Evolutionary conservation across 2,113 vertebrate genomes (phyloP), one percentile per base, ranked within the genome.

Genomic region (Podocnemis expansa): DNA sequence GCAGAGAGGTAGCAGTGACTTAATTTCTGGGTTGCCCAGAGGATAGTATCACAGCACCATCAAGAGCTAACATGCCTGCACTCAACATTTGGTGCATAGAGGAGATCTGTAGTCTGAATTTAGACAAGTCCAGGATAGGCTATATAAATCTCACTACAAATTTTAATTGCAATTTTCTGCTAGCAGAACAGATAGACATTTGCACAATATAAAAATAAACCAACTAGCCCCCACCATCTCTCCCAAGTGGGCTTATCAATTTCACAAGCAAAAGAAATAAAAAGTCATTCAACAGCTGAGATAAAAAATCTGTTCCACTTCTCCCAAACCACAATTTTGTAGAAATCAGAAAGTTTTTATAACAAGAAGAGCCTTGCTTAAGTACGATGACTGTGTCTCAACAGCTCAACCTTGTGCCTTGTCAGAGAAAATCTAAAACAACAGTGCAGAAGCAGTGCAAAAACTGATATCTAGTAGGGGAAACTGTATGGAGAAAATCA

Each of bases 401-500:
- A 80, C 83, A 55, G 6, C 78, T 49, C 31, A 49, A 7, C 47
- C 19, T 55, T 73, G 80, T 60, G 67, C 67, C 16, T 34, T 10
- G 73, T 76, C 75, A 60, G 60, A 55, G 85, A 94, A 89, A 95
- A 95, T 41, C 49, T 2, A 82, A 96, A 81, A 52, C 27, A 78
- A 1, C 58, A 88, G 75, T 25, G n/a, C 52, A 56, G 88, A 78
- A 95, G 55, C 0, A 51, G 54, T 3, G 7, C 54, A 60, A 91
- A 91, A 86, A 24, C 80, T 87, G 80, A 45, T 84, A 89, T 34
- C 38, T 4, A 78, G 22, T 94, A 88, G 16, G 87, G 94, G 86
- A 70, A 45, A 19, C 67, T 85, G 21, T 63, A 85, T 1, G 54
- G 58, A 85, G 78, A 82, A 91, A 89, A 70, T 51, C 29, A 78